A percentile compares a stretch with the other conserved stretches of the same genome.
phyloP scores from a whole-genome alignment of 1,140 invertebrate genomes.

The Philotrypesis tridentata region DNA sequence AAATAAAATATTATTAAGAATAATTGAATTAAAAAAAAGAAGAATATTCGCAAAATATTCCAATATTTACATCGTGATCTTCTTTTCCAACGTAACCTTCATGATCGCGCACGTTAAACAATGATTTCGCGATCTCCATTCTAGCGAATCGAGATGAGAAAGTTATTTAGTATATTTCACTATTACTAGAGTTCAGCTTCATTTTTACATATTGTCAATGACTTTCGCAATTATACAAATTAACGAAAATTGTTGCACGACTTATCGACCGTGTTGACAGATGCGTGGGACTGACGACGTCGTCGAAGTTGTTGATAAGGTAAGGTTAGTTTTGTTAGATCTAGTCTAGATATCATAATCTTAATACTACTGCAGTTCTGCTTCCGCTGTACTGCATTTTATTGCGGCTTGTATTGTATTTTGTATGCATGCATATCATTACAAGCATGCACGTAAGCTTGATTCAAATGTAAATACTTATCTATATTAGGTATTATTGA shows the following conservation, averaged over 20 bases:
- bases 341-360: no score
- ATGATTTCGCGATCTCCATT: slow-evolving; percentile 90
- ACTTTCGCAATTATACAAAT: not conserved
- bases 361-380: no score
- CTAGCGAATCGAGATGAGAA: slow-evolving; percentile 9
- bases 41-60: not conserved
- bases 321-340: slow-evolving; percentile 36
- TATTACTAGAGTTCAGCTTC: slow-evolving; percentile 3
- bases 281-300: slow-evolving; percentile 25
- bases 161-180: not conserved
- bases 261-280: slow-evolving; percentile 42
- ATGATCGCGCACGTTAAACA: slow-evolving; percentile 88
- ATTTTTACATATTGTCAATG: slow-evolving; percentile 26
- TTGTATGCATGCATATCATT: no score
- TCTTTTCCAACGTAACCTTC: slow-evolving; percentile 91
- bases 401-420: no score
- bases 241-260: not conserved
- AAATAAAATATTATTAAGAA: not conserved
- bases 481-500: no score
- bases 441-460: no score
- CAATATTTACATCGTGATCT: slow-evolving; percentile 81
- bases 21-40: slow-evolving; percentile 16
- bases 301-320: slow-evolving; percentile 13
- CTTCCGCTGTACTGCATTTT: no score
- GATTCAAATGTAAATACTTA: no score